Evolutionary conservation across 2,888 invertebrate species (phyloP).

Genomic region (Camponotus fellah): DNA sequence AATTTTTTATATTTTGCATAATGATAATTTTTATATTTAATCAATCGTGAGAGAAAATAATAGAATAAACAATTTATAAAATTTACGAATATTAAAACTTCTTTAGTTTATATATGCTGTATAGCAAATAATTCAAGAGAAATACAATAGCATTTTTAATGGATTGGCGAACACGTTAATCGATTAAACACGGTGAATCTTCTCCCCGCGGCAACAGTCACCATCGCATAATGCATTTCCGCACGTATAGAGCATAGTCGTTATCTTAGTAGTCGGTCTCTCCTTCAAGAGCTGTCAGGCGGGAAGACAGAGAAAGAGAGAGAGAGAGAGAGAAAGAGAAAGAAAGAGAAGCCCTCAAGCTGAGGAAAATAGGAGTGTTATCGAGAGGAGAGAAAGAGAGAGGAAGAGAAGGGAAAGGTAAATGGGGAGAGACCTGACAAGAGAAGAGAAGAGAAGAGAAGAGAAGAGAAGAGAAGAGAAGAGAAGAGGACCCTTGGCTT

Average conservation of each 20-base stretch:
- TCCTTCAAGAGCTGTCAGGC: conserved; percentile 77
- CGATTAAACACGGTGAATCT: conserved; percentile 16
- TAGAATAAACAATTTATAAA: too few relatives aligned
- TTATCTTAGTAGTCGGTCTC: conserved; percentile 76
- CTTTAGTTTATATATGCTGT: too few relatives aligned
- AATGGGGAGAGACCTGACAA: conserved; percentile 51
- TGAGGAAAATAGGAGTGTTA: conserved; percentile 78
- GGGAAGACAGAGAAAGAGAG: conserved; percentile 46
- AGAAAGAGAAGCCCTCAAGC: conserved; percentile 71
- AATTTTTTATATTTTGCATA: too few relatives aligned
- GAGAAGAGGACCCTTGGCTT: conserved; percentile 73
- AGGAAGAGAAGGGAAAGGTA: conserved; percentile 63
- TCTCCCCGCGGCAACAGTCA: conserved; percentile 56
- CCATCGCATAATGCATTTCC: conserved; percentile 70
- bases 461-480: conserved; percentile 62
- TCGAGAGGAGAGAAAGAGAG: conserved; percentile 71
- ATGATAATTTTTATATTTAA: too few relatives aligned
- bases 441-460: conserved; percentile 65
- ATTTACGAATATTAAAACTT: too few relatives aligned
- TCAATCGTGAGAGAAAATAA: too few relatives aligned
- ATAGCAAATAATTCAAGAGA: too few relatives aligned
- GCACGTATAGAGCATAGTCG: conserved; percentile 72
- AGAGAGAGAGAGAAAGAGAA: conserved; percentile 11
- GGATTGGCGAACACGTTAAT: not conserved
- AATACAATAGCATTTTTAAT: too few relatives aligned